A percentile compares a stretch with the other conserved stretches of the same genome.
phyloP scores from a whole-genome alignment of 2,797 vertebrate species.

The Rhabdophis nuchalis region DNA sequence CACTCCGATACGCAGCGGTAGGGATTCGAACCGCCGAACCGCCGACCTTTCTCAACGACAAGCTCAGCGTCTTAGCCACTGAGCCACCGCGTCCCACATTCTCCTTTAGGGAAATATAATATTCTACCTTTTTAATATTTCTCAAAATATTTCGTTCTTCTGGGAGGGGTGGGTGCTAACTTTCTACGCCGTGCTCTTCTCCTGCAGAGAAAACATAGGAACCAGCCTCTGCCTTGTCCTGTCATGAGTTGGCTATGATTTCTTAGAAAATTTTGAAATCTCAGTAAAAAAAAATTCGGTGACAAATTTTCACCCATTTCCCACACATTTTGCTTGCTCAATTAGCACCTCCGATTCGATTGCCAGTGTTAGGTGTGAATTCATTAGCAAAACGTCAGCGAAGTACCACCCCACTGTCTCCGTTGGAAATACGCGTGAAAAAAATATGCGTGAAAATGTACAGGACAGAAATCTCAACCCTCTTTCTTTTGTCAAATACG shows the following conservation, averaged over 20 bases:
- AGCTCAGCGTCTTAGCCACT: too few relatives aligned
- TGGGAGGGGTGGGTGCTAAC: too few relatives aligned
- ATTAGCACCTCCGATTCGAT: conserved; percentile 21
- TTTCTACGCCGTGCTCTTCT: neutral
- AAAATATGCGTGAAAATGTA: neutral
- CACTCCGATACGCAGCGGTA: too few relatives aligned
- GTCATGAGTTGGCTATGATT: neutral
- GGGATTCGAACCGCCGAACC: too few relatives aligned
- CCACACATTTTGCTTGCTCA: conserved; percentile 25
- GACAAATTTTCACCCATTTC: conserved; percentile 23
- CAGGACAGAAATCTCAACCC: neutral
- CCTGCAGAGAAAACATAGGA: neutral
- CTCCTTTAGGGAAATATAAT: too few relatives aligned
- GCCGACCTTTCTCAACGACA: too few relatives aligned
- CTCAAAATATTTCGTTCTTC: too few relatives aligned
- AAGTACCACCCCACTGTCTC: neutral
- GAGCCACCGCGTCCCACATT: too few relatives aligned
- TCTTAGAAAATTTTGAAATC: conserved; percentile 13
- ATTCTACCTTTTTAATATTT: too few relatives aligned
- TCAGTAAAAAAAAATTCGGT: neutral
- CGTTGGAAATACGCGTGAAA: neutral
- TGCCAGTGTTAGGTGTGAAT: conserved; percentile 19
- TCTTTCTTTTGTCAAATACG: neutral
- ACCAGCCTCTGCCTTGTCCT: neutral
- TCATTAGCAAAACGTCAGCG: conserved; percentile 30